These are phyloP conservation scores for Dolichomitus sp. DNA, from an alignment of 2,888 invertebrate genomes.

Conservation along the genomic window DNA sequence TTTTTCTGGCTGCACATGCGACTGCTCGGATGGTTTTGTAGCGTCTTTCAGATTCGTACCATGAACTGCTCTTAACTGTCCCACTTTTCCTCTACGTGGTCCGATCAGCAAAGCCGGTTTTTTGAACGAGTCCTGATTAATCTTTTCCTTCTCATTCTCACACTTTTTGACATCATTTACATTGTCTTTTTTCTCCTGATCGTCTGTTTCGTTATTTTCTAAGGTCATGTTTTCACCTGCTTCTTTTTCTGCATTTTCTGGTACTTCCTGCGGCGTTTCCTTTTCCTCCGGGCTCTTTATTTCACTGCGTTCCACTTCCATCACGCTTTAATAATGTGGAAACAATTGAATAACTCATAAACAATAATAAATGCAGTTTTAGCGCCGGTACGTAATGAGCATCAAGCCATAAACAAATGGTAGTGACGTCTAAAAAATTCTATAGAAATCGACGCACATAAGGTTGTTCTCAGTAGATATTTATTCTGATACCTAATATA, in stretches of 20 bases:
- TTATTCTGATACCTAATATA: background rate
- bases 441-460: background rate
- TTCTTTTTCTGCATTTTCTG: background rate
- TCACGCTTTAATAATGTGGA: background rate
- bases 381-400: background rate
- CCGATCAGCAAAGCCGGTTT: constrained; percentile 77
- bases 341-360: background rate
- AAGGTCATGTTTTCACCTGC: background rate
- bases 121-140: constrained; percentile 73
- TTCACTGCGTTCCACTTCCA: constrained; percentile 4
- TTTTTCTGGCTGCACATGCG: constrained; percentile 12
- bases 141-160: background rate
- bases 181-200: constrained; percentile 9
- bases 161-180: background rate
- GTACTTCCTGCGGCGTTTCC: background rate
- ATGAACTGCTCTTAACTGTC: constrained; percentile 62
- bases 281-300: too few relatives aligned
- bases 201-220: background rate
- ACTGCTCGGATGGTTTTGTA: constrained; percentile 3
- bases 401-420: background rate
- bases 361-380: background rate
- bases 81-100: constrained; percentile 74
- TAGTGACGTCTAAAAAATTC: background rate
- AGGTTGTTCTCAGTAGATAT: background rate
- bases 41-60: constrained; percentile 22